These are phyloP conservation scores for Semicossyphus pulcher DNA, from an alignment of 2,113 vertebrate genomes.

Conservation along the genomic window DNA sequence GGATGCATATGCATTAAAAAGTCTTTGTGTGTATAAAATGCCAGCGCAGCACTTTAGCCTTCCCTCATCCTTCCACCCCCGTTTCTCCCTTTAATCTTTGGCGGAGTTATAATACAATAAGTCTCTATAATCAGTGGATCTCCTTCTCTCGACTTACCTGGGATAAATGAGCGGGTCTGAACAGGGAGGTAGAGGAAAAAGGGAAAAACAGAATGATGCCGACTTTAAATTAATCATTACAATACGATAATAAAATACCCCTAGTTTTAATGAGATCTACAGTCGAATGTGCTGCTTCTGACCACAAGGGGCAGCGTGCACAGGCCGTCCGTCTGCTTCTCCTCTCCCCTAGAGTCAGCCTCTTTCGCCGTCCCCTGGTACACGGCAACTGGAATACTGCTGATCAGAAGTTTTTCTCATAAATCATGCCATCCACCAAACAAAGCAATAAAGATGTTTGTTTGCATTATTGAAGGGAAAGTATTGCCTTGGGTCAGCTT, in stretches of 20 bases:
- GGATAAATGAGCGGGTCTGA: constrained; percentile 52
- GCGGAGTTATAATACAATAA: constrained; percentile 72
- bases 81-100: constrained; percentile 74
- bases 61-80: constrained; percentile 64
- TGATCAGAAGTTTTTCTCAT: constrained; percentile 89
- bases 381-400: constrained; percentile 88
- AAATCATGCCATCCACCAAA: constrained; percentile 90
- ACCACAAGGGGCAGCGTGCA: constrained; percentile 70
- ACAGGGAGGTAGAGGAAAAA: constrained; percentile 1
- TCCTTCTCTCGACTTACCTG: constrained; percentile 53
- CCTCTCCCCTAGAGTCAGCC: constrained; percentile 58
- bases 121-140: constrained; percentile 68
- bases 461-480: constrained; percentile 82
- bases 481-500: constrained; percentile 74
- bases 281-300: constrained; percentile 11
- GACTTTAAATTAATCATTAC: constrained; percentile 41
- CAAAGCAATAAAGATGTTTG: constrained; percentile 85
- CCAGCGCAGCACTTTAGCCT: constrained; percentile 75
- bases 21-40: constrained; percentile 76
- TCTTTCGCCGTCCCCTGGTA: constrained; percentile 69
- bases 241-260: constrained; percentile 29
- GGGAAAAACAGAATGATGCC: constrained; percentile 37
- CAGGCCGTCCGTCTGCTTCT: constrained; percentile 45
- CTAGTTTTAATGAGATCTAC: constrained; percentile 21
- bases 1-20: constrained; percentile 78